A percentile compares a stretch with the other conserved stretches of the same genome.
Evolutionary conservation across 2,113 vertebrate genomes (phyloP).

Genomic region (Cromileptes altivelis): DNA sequence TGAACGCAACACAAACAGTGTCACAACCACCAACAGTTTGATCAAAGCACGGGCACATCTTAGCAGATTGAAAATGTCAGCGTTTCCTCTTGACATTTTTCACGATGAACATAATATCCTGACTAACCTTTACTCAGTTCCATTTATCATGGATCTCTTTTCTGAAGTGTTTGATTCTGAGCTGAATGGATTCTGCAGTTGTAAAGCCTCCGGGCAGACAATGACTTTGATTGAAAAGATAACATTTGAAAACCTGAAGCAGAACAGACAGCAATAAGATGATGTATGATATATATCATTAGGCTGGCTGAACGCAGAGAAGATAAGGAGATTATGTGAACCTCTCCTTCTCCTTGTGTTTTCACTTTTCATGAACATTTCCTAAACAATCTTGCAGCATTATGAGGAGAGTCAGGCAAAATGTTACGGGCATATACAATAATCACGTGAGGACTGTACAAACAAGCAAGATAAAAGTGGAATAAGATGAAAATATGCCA

Average conservation of each 20-base stretch:
- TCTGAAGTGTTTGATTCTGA: neutral
- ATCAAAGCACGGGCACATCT: neutral
- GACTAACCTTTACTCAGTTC: conserved; percentile 18
- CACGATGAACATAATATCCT: neutral
- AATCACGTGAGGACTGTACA: neutral
- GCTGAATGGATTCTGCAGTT: neutral
- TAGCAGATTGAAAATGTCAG: neutral
- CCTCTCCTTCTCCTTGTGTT: neutral
- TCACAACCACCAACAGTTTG: neutral
- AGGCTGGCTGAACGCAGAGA: neutral
- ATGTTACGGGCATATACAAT: neutral
- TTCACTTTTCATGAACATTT: neutral
- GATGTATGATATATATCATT: neutral
- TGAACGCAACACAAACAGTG: neutral
- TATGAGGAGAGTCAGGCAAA: neutral
- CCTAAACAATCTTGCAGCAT: neutral
- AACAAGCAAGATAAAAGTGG: neutral
- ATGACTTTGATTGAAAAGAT: conserved; percentile 3
- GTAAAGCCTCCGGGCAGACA: neutral
- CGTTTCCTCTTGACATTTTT: conserved; percentile 18
- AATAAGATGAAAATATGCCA: neutral
- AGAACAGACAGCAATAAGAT: neutral
- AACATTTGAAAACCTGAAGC: neutral
- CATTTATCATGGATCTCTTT: neutral
- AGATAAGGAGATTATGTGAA: neutral